Conservation (phyloP, 2,888 invertebrate species). For the Rhimphoctona megacephalus region DNA sequence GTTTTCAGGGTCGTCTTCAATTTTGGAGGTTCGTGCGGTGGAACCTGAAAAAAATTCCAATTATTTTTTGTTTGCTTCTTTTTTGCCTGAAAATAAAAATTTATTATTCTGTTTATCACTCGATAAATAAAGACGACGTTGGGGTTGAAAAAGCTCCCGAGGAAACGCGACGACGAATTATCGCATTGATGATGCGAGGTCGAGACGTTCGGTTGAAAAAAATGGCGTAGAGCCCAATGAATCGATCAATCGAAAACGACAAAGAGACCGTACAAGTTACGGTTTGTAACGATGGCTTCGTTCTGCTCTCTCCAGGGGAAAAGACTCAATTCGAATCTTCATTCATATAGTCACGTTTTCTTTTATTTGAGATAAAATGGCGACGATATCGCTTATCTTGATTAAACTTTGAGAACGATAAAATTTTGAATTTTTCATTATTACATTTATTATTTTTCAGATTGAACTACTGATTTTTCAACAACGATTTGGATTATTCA, state of each 20-base stretch:
- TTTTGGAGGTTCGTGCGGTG: conserved; percentile 83
- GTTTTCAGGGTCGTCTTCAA: conserved; percentile 85
- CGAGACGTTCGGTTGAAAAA: neutral
- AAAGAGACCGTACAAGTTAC: conserved; percentile 55
- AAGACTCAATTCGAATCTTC: neutral
- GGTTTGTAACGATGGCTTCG: conserved; percentile 32
- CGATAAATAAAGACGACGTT: neutral
- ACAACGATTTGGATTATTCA: too few species aligned
- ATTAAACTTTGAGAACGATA: neutral
- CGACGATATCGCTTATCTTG: neutral
- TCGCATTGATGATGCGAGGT: neutral
- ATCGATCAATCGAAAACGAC: conserved; percentile 54
- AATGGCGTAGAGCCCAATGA: neutral
- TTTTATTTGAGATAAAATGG: neutral
- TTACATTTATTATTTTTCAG: too few species aligned
- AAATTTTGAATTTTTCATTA: too few species aligned
- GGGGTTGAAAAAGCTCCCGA: conserved; percentile 32
- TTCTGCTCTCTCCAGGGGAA: neutral
- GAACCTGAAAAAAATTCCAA: conserved; percentile 73
- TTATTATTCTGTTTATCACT: neutral
- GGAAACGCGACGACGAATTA: conserved; percentile 24
- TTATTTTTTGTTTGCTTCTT: neutral
- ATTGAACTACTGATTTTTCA: too few species aligned
- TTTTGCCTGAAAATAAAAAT: neutral
- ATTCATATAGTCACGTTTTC: neutral